Evolutionary conservation across 2,113 vertebrate genomes (phyloP).

Genomic region (Plecturocebus donacophilus): DNA sequence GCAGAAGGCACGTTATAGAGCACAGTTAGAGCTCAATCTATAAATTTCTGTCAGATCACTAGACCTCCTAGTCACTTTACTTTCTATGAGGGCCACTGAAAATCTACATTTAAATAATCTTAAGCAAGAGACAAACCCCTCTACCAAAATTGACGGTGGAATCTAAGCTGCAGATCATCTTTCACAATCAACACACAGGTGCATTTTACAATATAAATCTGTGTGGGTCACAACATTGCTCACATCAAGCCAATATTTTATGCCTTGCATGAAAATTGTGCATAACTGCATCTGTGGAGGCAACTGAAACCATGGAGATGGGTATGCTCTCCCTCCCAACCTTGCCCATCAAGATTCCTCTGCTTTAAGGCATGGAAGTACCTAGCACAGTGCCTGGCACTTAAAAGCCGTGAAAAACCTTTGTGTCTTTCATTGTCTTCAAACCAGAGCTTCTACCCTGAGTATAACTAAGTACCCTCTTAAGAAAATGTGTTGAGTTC

Average conservation of each 20-base stretch:
- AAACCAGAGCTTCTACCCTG: not conserved
- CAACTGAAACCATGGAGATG: not conserved
- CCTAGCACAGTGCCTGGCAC: not conserved
- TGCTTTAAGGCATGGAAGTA: not conserved
- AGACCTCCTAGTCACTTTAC: not conserved
- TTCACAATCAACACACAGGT: not conserved
- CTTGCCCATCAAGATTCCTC: not conserved
- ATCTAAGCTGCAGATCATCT: not conserved
- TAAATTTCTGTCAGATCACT: not conserved
- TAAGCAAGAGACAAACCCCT: not conserved
- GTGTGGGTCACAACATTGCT: not conserved
- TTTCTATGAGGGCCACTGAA: not conserved
- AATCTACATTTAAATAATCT: conserved; percentile 35
- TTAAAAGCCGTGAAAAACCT: not conserved
- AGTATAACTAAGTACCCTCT: not conserved
- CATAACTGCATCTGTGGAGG: not conserved
- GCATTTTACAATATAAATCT: conserved; percentile 5
- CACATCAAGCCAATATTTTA: not conserved
- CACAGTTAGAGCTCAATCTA: not conserved
- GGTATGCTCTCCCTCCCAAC: not conserved
- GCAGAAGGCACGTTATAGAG: not conserved
- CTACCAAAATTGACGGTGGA: not conserved
- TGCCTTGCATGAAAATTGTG: not conserved
- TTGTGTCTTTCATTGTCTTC: not conserved
- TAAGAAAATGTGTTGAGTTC: not conserved